phyloP scores from a whole-genome alignment of 2,888 invertebrate species.

The Resseliella maxima region DNA sequence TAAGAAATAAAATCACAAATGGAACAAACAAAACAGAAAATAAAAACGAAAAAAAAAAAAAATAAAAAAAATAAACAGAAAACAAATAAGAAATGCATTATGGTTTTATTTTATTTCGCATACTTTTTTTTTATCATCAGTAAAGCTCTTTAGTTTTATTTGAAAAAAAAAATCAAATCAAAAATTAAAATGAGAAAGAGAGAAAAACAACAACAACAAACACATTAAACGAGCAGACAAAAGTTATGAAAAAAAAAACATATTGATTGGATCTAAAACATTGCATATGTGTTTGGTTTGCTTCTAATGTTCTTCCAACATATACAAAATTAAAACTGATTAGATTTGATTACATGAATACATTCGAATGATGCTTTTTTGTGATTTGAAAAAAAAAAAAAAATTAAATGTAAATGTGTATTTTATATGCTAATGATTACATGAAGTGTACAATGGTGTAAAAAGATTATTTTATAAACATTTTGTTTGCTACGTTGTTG shows the following conservation, averaged over 20 bases:
- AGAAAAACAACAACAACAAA: neutral
- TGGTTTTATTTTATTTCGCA: neutral
- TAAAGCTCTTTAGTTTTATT: neutral
- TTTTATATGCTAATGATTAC: neutral
- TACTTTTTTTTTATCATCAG: slow-evolving; percentile 9
- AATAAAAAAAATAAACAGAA: neutral
- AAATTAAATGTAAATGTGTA: neutral
- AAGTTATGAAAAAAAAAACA: neutral
- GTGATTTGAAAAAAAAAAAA: neutral
- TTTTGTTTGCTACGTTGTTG: neutral
- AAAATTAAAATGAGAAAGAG: neutral
- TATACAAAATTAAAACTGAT: neutral
- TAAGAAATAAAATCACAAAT: neutral
- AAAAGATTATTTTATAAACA: neutral
- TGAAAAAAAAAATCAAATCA: neutral
- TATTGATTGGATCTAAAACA: neutral
- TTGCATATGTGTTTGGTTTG: neutral
- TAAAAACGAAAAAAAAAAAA: neutral
- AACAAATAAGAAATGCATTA: slow-evolving; percentile 42
- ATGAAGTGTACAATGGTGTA: neutral
- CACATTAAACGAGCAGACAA: slow-evolving; percentile 50
- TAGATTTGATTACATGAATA: neutral
- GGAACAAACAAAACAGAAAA: neutral
- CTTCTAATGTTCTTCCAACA: neutral
- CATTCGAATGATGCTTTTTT: neutral